A percentile compares a stretch with the other conserved stretches of the same genome.
Conservation (phyloP, 2,797 vertebrate genomes). For the Malurus leucopterus region DNA sequence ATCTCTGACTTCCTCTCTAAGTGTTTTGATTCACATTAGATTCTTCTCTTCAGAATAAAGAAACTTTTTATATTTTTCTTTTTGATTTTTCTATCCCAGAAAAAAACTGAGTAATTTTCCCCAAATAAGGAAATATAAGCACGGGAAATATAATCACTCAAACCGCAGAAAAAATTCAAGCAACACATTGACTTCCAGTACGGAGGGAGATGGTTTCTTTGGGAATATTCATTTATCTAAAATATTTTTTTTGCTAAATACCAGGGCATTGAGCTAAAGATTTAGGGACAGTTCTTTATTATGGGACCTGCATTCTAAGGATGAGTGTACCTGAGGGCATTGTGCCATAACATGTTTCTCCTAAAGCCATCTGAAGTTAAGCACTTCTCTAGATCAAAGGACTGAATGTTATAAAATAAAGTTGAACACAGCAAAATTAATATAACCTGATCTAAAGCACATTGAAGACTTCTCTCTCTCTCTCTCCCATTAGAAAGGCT, state of each 20-base stretch:
- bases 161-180: neutral
- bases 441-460: neutral
- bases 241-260: neutral
- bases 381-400: neutral
- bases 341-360: neutral
- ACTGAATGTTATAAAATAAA: neutral
- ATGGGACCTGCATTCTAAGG: neutral
- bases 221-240: neutral
- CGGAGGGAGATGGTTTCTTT: neutral
- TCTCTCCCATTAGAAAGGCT: neutral
- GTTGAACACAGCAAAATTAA: neutral
- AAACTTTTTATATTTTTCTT: neutral
- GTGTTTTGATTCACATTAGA: neutral
- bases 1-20: neutral
- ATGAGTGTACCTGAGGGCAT: neutral
- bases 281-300: neutral
- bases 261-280: neutral
- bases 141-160: neutral
- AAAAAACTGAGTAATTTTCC: neutral
- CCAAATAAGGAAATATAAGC: neutral
- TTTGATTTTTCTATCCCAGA: neutral
- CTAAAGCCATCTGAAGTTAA: neutral
- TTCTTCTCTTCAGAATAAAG: neutral
- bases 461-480: neutral
- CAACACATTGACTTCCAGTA: neutral